Evolutionary conservation across 2,113 vertebrate species (phyloP).

Genomic region (Chaetodon trifascialis): DNA sequence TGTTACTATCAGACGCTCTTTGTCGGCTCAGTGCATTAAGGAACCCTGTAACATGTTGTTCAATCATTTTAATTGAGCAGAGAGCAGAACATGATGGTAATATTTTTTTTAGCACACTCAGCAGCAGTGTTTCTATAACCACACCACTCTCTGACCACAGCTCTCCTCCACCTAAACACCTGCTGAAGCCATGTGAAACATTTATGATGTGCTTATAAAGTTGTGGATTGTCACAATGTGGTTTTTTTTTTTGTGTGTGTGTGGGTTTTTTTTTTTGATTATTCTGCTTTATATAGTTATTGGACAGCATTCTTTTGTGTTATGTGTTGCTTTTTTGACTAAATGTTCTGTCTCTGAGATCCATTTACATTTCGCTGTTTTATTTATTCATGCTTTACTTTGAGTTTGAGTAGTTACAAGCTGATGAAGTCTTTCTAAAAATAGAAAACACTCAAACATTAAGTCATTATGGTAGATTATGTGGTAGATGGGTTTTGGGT

Average conservation of each 20-base stretch:
- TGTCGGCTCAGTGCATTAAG: conserved; percentile 11
- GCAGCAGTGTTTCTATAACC: neutral
- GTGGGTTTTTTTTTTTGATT: too few species aligned
- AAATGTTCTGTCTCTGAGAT: neutral
- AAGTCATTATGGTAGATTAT: neutral
- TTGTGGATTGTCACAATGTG: neutral
- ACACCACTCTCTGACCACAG: conserved; percentile 5
- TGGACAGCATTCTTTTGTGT: neutral
- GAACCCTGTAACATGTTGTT: conserved; percentile 15
- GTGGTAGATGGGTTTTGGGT: neutral
- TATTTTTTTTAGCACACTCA: conserved; percentile 18
- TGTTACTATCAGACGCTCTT: conserved; percentile 34
- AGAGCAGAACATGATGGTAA: conserved; percentile 11
- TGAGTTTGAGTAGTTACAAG: neutral
- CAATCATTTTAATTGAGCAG: conserved; percentile 46
- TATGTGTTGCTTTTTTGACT: neutral
- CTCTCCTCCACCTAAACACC: neutral
- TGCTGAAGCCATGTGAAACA: neutral
- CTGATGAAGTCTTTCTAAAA: neutral
- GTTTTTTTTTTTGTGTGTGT: too few species aligned
- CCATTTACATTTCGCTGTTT: neutral
- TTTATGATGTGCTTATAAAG: neutral
- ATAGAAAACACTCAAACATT: neutral
- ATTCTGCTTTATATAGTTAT: neutral
- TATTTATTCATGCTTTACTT: neutral